phyloP scores from a whole-genome alignment of 2,888 invertebrate species.

The Exocentrus adspersus region DNA sequence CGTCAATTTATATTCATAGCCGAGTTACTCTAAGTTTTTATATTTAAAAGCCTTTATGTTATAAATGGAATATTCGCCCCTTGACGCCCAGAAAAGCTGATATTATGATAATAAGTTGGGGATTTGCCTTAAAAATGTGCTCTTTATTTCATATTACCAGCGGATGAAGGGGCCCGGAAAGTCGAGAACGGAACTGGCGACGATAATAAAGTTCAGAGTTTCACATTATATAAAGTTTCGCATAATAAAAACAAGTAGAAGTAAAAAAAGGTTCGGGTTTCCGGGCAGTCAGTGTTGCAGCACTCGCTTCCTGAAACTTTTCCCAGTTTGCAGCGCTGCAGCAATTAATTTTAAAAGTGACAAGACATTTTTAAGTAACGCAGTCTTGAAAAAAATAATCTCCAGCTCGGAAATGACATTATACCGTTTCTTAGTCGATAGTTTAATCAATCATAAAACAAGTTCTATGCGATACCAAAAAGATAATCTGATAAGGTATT shows the following conservation, averaged over 20 bases:
- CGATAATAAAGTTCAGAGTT: slow-evolving; percentile 44
- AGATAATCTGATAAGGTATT: too few species aligned
- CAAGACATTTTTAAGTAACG: neutral
- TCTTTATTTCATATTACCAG: slow-evolving; percentile 28
- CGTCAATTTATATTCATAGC: slow-evolving; percentile 39
- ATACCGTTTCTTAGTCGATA: too few species aligned
- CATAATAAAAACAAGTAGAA: slow-evolving; percentile 20
- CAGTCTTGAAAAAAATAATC: too few species aligned
- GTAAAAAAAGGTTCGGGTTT: neutral
- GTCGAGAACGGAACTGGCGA: slow-evolving; percentile 36
- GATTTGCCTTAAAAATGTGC: slow-evolving; percentile 43
- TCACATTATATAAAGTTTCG: slow-evolving; percentile 35
- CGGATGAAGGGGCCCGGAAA: slow-evolving; percentile 22
- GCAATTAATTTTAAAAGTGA: neutral
- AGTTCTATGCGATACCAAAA: too few species aligned
- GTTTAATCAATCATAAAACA: too few species aligned
- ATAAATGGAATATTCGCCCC: slow-evolving; percentile 46
- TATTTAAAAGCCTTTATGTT: slow-evolving; percentile 42
- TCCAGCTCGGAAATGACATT: too few species aligned
- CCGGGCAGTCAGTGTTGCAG: neutral
- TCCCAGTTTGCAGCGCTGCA: too few species aligned
- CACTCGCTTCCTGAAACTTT: neutral
- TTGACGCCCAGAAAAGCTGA: slow-evolving; percentile 41
- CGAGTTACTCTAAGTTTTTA: slow-evolving; percentile 27
- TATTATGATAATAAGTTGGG: slow-evolving; percentile 49